phyloP scores from a whole-genome alignment of 1,140 invertebrate genomes.

The Psix sp. region DNA sequence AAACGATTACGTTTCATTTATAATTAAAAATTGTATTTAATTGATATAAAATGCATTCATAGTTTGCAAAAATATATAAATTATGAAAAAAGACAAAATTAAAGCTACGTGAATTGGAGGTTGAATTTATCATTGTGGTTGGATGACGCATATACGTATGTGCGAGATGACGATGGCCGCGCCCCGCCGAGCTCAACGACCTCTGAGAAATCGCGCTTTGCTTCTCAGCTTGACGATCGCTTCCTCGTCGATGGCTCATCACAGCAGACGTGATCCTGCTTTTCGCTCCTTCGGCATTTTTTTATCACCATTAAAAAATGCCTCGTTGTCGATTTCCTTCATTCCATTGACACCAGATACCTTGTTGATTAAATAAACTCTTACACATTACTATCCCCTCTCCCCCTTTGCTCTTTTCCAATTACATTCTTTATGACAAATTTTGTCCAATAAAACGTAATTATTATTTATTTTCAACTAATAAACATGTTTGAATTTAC shows the following conservation, averaged over 20 bases:
- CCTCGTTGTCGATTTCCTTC: not conserved
- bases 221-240: conserved; percentile 50
- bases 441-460: not conserved
- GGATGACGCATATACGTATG: conserved; percentile 62
- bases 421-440: too few species aligned
- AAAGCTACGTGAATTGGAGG: not conserved
- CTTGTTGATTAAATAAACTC: conserved; percentile 9
- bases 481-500: too few species aligned
- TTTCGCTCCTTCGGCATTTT: conserved; percentile 28
- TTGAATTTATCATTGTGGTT: conserved; percentile 55
- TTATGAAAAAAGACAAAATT: too few species aligned
- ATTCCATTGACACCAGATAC: conserved; percentile 9
- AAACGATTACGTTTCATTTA: too few species aligned
- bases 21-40: too few species aligned
- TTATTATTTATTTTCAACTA: too few species aligned
- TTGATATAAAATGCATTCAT: too few species aligned
- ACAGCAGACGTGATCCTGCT: conserved; percentile 28
- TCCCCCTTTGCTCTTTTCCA: too few species aligned
- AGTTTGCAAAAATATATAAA: too few species aligned
- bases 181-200: conserved; percentile 72
- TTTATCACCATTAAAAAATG: conserved; percentile 15
- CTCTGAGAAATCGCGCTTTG: conserved; percentile 68
- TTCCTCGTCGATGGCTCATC: conserved; percentile 31
- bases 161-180: conserved; percentile 68
- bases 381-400: not conserved